Percentiles rank a stretch among this genome's conserved stretches.
Evolutionary conservation across 2,888 invertebrate species (phyloP).

Genomic region (Acronicta leporina): DNA sequence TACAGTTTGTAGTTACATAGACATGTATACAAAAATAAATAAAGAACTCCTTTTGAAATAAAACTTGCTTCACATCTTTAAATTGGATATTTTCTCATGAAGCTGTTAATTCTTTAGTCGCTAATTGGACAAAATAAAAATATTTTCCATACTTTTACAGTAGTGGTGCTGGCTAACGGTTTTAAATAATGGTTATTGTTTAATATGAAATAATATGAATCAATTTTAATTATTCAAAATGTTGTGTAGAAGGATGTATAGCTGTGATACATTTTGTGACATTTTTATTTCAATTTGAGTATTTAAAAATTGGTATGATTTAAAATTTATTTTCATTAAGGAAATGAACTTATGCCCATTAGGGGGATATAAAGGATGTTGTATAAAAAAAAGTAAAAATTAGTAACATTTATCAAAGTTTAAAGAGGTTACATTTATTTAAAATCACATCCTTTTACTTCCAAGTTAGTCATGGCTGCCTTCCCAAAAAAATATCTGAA

Average conservation of each 20-base stretch:
- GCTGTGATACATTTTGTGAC: background rate
- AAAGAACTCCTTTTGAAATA: slow-evolving; percentile 13
- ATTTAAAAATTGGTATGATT: too few relatives aligned
- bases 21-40: too few relatives aligned
- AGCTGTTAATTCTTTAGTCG: slow-evolving; percentile 37
- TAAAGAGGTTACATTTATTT: too few relatives aligned
- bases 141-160: slow-evolving; percentile 35
- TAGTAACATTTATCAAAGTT: too few relatives aligned
- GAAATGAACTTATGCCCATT: too few relatives aligned
- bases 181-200: slow-evolving; percentile 4
- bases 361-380: too few relatives aligned
- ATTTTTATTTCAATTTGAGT: too few relatives aligned
- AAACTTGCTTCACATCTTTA: slow-evolving; percentile 22
- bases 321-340: too few relatives aligned
- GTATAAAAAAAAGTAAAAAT: too few relatives aligned
- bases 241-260: background rate
- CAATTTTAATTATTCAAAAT: slow-evolving; percentile 11
- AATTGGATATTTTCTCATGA: slow-evolving; percentile 47
- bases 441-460: too few relatives aligned
- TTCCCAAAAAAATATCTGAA: too few relatives aligned
- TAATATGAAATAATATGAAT: slow-evolving; percentile 4
- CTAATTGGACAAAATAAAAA: slow-evolving; percentile 50
- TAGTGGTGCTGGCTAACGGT: slow-evolving; percentile 15
- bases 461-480: too few relatives aligned
- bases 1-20: background rate